These are phyloP conservation scores for Drosophila phalerata DNA, from an alignment of 2,888 invertebrate genomes.

Conservation along the genomic window DNA sequence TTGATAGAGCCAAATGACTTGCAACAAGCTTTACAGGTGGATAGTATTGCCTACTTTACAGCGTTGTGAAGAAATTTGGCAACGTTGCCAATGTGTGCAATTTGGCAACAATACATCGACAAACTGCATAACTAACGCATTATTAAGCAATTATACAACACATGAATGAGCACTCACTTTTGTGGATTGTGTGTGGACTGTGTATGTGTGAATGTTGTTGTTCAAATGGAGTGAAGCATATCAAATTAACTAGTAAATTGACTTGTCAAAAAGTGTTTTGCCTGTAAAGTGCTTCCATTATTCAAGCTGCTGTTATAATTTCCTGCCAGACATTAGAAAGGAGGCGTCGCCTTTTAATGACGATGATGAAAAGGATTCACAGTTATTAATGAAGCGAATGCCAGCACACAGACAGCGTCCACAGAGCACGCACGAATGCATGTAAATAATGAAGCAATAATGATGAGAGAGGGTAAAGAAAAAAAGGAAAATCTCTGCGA, in stretches of 20 bases:
- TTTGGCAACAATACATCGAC: conserved; percentile 9
- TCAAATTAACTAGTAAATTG: conserved; percentile 83
- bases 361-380: conserved; percentile 61
- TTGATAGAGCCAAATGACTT: conserved; percentile 32
- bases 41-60: conserved; percentile 35
- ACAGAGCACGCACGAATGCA: conserved; percentile 72
- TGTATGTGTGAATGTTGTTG: neutral
- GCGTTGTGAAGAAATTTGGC: conserved; percentile 29
- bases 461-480: conserved; percentile 19
- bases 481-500: conserved; percentile 7
- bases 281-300: conserved; percentile 48
- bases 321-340: conserved; percentile 47
- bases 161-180: conserved; percentile 11
- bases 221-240: conserved; percentile 53
- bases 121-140: conserved; percentile 39
- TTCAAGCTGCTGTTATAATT: conserved; percentile 43
- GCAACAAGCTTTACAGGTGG: conserved; percentile 4
- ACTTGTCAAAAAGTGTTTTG: conserved; percentile 77
- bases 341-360: conserved; percentile 46
- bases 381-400: conserved; percentile 65
- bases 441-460: conserved; percentile 65
- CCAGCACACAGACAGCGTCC: conserved; percentile 12
- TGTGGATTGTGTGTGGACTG: neutral
- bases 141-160: conserved; percentile 58
- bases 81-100: conserved; percentile 21